Evolutionary conservation across 35 echinoderm and acorn worm genomes (phyloP), one percentile per base, ranked within the genome.

Genomic region (Ophioderma brevispina): DNA sequence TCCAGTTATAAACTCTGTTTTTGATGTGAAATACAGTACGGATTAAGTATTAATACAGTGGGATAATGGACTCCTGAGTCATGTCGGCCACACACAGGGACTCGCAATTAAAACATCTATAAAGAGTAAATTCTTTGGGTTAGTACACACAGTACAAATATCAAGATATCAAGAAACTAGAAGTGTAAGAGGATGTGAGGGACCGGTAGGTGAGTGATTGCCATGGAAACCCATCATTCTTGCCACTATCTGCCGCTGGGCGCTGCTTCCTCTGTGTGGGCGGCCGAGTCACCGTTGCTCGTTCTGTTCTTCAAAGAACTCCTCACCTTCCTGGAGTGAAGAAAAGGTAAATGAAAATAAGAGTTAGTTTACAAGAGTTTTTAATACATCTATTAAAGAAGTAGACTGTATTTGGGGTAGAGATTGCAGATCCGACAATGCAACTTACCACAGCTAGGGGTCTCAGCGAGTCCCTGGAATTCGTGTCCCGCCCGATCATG

Each of bases 231-330:
- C 23, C 5, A 70, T 70, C 28, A 70, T 25, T 70, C 59, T 70
- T 3, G 37, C 21, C 37, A 38, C 39, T 31, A 49, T 40, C 43
- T 64, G 33, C 52, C 10, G 83, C 83, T 30, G n/a, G n/a, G n/a
- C n/a, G 77, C 91, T 33, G 64, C 37, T 84, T 56, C 64, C 25
- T 37, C 63, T 40, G 84, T 40, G 37, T 85, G 39, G 13, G 39
- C 76, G 19, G 76, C 90, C 46, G 77, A 52, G 49, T 92, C 91
- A 32, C 91, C 91, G 82, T 92, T 92, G 84, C 87, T 89, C 30
- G 91, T 92, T 92, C 78, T 92, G 84, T 76, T 86, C 87, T 55
- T 92, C 87, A 76, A 92, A 40, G 25, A 87, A 81, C 18, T 92
- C 91, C 40, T 92, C 84, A 39, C 88, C 88, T 75, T 92, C 91